Percentiles rank a stretch among this genome's conserved stretches.
These are phyloP conservation scores for Coreius guichenoti DNA, from an alignment of 2,797 vertebrate genomes.

Conservation along the genomic window DNA sequence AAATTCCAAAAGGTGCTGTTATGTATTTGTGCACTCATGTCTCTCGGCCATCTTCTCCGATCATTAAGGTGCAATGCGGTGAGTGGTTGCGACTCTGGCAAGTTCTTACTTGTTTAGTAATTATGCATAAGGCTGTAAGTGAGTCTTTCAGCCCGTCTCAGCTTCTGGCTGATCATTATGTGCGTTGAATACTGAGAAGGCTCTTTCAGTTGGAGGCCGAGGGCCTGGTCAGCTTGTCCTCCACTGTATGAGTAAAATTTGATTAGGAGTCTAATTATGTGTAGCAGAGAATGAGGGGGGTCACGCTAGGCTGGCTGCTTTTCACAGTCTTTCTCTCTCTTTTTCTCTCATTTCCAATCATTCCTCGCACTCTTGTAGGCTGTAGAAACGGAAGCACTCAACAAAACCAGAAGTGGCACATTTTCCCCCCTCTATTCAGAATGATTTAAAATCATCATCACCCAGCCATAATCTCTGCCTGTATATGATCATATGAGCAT, in stretches of 20 bases:
- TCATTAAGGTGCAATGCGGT: conserved; percentile 32
- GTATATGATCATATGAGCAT: conserved; percentile 12
- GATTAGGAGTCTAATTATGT: conserved; percentile 57
- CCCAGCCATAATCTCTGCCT: conserved; percentile 10
- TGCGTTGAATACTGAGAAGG: conserved; percentile 44
- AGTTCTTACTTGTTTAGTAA: conserved; percentile 51
- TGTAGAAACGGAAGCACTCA: conserved; percentile 35
- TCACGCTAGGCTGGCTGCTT: conserved; percentile 41
- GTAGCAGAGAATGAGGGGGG: conserved; percentile 40
- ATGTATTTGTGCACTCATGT: conserved; percentile 36
- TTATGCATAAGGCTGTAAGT: conserved; percentile 50
- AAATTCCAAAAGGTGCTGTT: conserved; percentile 31
- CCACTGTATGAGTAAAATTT: conserved; percentile 47
- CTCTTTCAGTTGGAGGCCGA: conserved; percentile 40
- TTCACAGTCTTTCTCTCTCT: conserved; percentile 19
- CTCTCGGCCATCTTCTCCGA: conserved; percentile 11
- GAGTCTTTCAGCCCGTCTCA: conserved; percentile 26
- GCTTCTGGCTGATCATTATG: conserved; percentile 47
- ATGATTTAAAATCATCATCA: conserved; percentile 32
- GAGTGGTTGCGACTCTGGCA: conserved; percentile 30
- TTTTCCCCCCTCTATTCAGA: conserved; percentile 12
- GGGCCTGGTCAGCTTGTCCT: conserved; percentile 49
- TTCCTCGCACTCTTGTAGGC: not conserved
- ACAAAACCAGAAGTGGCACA: conserved; percentile 46
- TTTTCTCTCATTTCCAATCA: conserved; percentile 35